These are phyloP conservation scores for Craniophora ligustri DNA, from an alignment of 2,888 invertebrate species.

Conservation along the genomic window DNA sequence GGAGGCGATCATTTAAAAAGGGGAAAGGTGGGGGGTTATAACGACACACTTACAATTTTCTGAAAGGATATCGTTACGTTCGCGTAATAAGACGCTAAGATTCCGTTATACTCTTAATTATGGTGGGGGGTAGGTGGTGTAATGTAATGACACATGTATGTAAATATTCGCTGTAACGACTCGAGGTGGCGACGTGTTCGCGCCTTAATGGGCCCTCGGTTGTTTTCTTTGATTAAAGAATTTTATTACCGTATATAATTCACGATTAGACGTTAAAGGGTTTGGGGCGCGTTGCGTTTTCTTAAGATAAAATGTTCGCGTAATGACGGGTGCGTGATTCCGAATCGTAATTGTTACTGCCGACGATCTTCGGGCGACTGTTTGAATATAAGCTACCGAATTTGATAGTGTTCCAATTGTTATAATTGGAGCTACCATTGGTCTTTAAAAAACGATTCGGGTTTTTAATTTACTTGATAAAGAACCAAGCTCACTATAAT, in stretches of 20 bases:
- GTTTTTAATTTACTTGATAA: constrained; percentile 9
- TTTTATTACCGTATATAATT: constrained; percentile 88
- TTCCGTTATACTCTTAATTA: constrained; percentile 89
- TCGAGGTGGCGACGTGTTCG: constrained; percentile 86
- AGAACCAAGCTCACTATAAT: background rate
- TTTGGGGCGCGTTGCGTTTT: constrained; percentile 70
- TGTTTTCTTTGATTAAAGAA: constrained; percentile 89
- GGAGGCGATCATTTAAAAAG: constrained; percentile 79
- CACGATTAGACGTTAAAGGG: constrained; percentile 88
- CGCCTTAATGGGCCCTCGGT: constrained; percentile 84
- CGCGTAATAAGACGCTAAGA: constrained; percentile 89
- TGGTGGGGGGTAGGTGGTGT: constrained; percentile 65
- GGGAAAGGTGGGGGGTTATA: constrained; percentile 69
- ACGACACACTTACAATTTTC: constrained; percentile 87
- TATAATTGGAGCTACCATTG: constrained; percentile 28
- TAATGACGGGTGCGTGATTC: constrained; percentile 86
- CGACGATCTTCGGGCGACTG: constrained; percentile 50
- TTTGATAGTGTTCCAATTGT: constrained; percentile 40
- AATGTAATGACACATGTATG: constrained; percentile 88
- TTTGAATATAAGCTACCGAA: constrained; percentile 59
- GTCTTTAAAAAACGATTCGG: background rate
- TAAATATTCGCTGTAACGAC: constrained; percentile 87
- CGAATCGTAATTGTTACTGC: constrained; percentile 85
- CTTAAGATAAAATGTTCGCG: constrained; percentile 83
- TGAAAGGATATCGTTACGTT: constrained; percentile 87